A percentile compares a stretch with the other conserved stretches of the same genome.
Conservation (phyloP, 2,888 invertebrate genomes). For the Euzetes globulus region DNA sequence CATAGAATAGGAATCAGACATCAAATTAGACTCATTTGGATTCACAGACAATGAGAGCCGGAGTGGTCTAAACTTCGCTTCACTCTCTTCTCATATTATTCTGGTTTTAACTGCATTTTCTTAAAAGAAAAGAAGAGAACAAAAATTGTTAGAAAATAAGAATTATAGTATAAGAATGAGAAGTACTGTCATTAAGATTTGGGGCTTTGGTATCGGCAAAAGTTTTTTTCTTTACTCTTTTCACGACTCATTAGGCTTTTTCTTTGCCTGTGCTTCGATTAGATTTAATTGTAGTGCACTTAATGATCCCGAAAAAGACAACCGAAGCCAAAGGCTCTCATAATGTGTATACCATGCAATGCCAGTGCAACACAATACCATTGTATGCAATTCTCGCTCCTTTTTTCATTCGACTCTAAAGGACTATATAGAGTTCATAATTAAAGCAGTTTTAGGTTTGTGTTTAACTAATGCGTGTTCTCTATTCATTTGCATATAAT, state of each 20-base stretch:
- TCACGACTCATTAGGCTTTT: constrained; percentile 19
- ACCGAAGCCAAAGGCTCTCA: neutral
- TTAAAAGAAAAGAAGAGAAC: constrained; percentile 9
- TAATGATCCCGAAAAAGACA: constrained; percentile 23
- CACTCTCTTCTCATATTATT: too few relatives aligned
- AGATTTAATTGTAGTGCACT: constrained; percentile 24
- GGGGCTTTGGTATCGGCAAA: neutral
- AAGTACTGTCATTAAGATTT: constrained; percentile 23
- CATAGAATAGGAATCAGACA: too few relatives aligned
- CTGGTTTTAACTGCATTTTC: constrained; percentile 1
- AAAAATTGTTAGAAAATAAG: constrained; percentile 18
- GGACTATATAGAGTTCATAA: neutral
- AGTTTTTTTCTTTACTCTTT: neutral
- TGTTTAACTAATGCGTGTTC: constrained; percentile 9
- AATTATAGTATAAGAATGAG: constrained; percentile 12
- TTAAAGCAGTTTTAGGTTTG: constrained; percentile 8
- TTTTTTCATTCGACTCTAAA: neutral
- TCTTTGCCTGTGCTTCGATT: constrained; percentile 10
- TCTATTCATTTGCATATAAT: constrained; percentile 23
- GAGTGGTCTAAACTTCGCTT: too few relatives aligned
- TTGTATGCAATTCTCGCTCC: neutral
- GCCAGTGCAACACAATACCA: neutral
- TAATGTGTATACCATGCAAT: neutral
- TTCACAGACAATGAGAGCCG: too few relatives aligned
- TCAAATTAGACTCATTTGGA: neutral